Conservation (phyloP, 2,113 vertebrate genomes). For the Lophotis ruficrista region DNA sequence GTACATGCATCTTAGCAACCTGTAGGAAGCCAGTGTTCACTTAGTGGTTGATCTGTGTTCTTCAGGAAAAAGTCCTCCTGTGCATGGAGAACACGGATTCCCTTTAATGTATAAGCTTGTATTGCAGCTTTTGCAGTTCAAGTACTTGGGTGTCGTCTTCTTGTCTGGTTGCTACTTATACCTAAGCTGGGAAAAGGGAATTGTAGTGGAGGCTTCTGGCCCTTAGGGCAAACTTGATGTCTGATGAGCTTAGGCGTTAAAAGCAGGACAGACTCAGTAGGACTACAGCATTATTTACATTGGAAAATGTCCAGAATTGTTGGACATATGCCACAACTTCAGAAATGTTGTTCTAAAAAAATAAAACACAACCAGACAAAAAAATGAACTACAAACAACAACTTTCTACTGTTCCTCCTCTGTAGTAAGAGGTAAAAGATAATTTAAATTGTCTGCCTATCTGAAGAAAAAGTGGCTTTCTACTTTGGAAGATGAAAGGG, state of each 20-base stretch:
- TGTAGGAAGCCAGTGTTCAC: not conserved
- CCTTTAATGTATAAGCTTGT: not conserved
- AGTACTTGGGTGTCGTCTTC: not conserved
- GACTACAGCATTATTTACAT: not conserved
- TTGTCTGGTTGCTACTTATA: not conserved
- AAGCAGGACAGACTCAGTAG: not conserved
- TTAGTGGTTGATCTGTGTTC: not conserved
- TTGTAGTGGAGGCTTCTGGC: not conserved
- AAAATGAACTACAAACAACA: no score
- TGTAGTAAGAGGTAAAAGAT: not conserved
- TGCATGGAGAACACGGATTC: not conserved
- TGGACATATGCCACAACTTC: not conserved
- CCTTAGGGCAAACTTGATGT: not conserved
- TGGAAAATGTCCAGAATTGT: not conserved
- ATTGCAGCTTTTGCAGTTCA: not conserved
- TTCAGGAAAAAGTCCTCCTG: not conserved
- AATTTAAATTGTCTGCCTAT: not conserved
- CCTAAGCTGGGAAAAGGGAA: not conserved
- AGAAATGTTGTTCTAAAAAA: not conserved
- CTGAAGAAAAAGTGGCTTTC: not conserved
- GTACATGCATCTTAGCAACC: not conserved
- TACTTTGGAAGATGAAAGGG: not conserved
- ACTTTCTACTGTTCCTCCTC: not conserved
- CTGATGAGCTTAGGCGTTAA: not conserved
- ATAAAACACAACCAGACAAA: not conserved